A percentile compares a stretch with the other conserved stretches of the same genome.
These are phyloP conservation scores for Tenrec ecaudatus DNA, from an alignment of 2,113 vertebrate genomes.

Conservation along the genomic window DNA sequence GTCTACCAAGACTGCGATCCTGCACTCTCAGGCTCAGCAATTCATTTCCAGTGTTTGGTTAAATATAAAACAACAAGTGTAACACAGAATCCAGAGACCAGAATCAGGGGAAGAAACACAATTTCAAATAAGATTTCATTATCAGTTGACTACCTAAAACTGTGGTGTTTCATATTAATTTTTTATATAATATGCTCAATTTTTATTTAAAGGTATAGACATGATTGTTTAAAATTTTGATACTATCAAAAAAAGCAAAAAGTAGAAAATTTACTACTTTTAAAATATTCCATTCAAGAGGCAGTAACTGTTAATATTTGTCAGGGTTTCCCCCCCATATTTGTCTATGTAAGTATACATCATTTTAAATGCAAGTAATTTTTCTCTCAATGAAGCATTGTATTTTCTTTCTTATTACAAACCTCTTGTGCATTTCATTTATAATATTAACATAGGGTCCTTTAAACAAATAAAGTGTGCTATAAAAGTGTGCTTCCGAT, in stretches of 20 bases:
- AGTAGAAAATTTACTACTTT: background rate
- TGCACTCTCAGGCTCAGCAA: no score
- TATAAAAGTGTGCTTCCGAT: background rate
- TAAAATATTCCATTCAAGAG: background rate
- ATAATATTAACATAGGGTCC: background rate
- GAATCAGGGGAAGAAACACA: background rate
- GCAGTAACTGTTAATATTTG: conserved; percentile 7
- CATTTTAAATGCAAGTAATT: conserved; percentile 56
- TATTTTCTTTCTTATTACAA: background rate
- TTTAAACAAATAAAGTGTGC: conserved; percentile 35
- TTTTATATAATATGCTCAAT: background rate
- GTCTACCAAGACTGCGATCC: no score
- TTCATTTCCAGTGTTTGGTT: no score
- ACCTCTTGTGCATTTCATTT: conserved; percentile 27
- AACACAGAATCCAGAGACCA: background rate
- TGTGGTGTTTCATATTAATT: background rate
- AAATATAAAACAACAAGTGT: background rate
- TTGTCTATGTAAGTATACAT: conserved; percentile 21
- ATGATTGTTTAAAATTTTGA: background rate
- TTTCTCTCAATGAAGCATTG: background rate
- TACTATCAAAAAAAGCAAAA: background rate
- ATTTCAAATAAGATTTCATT: background rate
- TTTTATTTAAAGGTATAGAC: conserved; percentile 27
- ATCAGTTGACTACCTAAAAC: background rate
- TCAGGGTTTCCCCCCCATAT: conserved; percentile 9